Evolutionary conservation across 2,113 vertebrate species (phyloP).

Genomic region (Phocoena sinus): DNA sequence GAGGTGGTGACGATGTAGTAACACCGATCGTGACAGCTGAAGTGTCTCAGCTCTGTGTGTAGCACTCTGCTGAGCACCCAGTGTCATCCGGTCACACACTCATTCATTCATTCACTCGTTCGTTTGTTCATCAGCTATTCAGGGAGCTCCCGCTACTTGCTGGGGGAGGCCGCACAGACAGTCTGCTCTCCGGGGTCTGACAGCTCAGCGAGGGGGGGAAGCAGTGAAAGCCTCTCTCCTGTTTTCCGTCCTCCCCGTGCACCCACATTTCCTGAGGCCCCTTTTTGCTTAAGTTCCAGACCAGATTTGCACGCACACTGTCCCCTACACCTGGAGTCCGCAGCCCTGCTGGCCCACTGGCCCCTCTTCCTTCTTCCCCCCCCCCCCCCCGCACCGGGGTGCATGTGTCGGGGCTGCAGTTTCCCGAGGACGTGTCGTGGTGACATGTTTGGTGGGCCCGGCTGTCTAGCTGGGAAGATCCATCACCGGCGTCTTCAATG

Average conservation of each 20-base stretch:
- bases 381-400: neutral
- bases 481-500: constrained; percentile 68
- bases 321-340: neutral
- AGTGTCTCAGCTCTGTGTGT: accelerated
- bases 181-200: neutral
- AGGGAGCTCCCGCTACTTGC: neutral
- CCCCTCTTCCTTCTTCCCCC: accelerated
- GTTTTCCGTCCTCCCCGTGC: accelerated
- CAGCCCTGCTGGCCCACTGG: neutral
- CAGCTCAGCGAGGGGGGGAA: accelerated
- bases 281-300: neutral
- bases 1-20: accelerated
- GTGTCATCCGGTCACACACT: accelerated
- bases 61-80: neutral
- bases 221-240: accelerated
- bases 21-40: accelerated
- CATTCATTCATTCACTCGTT: neutral
- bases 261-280: neutral
- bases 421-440: constrained; percentile 70
- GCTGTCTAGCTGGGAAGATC: constrained; percentile 76
- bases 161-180: neutral
- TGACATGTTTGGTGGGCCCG: constrained; percentile 77
- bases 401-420: constrained; percentile 31
- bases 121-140: accelerated
- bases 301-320: accelerated